Conservation (phyloP, 2,888 invertebrate species). For the Hecatera dysodea region DNA sequence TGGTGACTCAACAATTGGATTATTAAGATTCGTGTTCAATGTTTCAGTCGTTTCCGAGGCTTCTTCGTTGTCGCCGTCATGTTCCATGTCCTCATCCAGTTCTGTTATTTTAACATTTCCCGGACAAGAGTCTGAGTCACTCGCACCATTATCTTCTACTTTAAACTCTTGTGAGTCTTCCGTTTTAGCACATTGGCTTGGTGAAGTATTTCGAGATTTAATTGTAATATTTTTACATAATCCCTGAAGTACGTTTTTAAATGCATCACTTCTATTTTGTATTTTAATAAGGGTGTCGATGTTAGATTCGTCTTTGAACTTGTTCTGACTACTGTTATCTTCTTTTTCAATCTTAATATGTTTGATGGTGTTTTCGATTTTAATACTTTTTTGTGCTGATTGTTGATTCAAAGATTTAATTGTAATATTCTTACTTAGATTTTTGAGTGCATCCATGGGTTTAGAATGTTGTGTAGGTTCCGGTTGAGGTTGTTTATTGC, state of each 20-base stretch:
- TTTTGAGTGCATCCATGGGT: constrained; percentile 72
- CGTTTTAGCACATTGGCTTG: constrained; percentile 63
- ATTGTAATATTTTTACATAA: constrained; percentile 83
- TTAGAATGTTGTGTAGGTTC: constrained; percentile 48
- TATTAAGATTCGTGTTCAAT: constrained; percentile 51
- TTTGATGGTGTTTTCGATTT: constrained; percentile 41
- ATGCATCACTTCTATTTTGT: constrained; percentile 59
- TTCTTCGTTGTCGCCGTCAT: constrained; percentile 68
- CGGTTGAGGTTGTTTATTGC: constrained; percentile 40
- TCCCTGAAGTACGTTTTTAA: constrained; percentile 80
- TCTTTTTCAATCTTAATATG: constrained; percentile 56
- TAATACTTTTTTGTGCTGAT: constrained; percentile 39
- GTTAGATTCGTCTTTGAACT: constrained; percentile 56
- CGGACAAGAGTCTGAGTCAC: constrained; percentile 72
- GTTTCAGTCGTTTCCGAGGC: constrained; percentile 61
- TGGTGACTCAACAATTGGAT: constrained; percentile 77
- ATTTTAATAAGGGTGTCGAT: constrained; percentile 42
- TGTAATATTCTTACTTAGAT: constrained; percentile 78
- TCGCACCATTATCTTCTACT: constrained; percentile 63
- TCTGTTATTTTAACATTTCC: constrained; percentile 81
- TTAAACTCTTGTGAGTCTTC: constrained; percentile 67
- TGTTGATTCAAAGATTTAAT: constrained; percentile 73
- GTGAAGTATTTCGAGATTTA: constrained; percentile 78
- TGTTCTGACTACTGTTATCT: constrained; percentile 50
- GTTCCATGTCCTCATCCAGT: constrained; percentile 68